Base-by-base conservation (phyloP, 2,113 vertebrate species). In the Sorex fumeus region DNA sequence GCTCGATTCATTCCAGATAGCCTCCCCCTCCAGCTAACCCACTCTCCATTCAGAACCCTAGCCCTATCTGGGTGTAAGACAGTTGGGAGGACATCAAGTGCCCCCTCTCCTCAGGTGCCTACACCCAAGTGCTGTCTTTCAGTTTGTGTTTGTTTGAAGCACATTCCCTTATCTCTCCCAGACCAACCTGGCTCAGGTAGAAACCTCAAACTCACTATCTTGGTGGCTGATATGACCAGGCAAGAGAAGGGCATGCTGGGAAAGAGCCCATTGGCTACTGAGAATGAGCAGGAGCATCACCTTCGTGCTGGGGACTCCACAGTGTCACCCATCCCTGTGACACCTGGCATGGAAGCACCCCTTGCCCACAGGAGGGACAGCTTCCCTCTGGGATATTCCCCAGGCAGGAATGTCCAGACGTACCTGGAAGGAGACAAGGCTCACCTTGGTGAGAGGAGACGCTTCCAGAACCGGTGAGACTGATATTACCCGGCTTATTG, bases 391-490 rank as follows among this genome's bases (percentile, higher is more conserved):
- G 18, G 7, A 1, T 10, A 70, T 90, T 27, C 66, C 60, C 50
- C 67, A 7, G 66, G 30, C 6, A 50, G 45, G 75, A 43, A 60
- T 43, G 32, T 32, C 36, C 62, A 62, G 80, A 86, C 28, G 36
- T 34, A 80, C 60, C 50, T 75, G 67, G 79, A 75, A 47, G 60
- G 91, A 87, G 45, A n/a, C 67, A 85, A 45, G n/a, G 15, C 72
- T 92, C 81, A 34, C 36, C 3, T 60, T 60, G 28, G 45, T 43
- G 10, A 84, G 21, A 60, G 86, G 13, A 91, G 88, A 95, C 89
- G 43, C 69, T 93, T 91, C 91, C 43, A 50, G 93, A 95, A 80
- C 69, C 74, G 34, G 25, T 25, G 64, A 36, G 30, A 9, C 40
- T 71, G 77, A 84, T 32, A 62, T 80, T 34, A 94, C 36, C 74